Conservation (phyloP, 64 coral and sea anemone species). For the Montipora efflorescens region DNA sequence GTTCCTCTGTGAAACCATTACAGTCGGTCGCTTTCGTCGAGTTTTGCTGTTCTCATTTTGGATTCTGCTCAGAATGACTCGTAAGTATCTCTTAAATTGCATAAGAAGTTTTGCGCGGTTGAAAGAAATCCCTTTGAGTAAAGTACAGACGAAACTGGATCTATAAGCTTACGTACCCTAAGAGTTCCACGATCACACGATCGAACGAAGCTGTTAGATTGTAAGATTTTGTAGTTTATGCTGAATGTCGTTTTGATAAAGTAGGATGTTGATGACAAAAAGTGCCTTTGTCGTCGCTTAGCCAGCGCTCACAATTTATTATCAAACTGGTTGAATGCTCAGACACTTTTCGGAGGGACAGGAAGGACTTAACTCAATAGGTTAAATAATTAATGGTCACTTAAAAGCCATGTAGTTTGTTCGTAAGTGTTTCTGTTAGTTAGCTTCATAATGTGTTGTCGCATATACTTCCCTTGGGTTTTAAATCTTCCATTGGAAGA, state of each 20-base stretch:
- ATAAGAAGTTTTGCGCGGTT: not conserved
- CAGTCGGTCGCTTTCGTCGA: not conserved
- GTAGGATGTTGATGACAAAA: not conserved
- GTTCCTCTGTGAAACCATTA: not conserved
- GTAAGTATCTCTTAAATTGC: conserved; percentile 13
- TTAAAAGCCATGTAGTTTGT: not conserved
- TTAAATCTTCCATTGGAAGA: not conserved
- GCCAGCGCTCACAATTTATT: no score
- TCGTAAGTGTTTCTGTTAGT: not conserved
- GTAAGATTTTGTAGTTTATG: no score
- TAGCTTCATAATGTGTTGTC: not conserved
- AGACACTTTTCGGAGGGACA: no score
- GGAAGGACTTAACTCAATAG: conserved; percentile 15
- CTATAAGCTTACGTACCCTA: no score
- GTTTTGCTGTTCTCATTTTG: not conserved
- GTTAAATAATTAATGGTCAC: conserved; percentile 33
- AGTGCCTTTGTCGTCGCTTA: not conserved
- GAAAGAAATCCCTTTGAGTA: not conserved
- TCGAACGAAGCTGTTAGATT: no score
- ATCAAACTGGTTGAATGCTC: no score
- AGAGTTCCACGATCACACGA: no score
- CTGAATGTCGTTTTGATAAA: not conserved
- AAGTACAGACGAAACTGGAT: not conserved
- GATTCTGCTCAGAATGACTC: conserved; percentile 41
- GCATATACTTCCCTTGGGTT: not conserved